A percentile compares a stretch with the other conserved stretches of the same genome.
These are phyloP conservation scores for Crambe crambe DNA, from an alignment of 37 sponge, comb jelly and placozoan species.

Conservation along the genomic window DNA sequence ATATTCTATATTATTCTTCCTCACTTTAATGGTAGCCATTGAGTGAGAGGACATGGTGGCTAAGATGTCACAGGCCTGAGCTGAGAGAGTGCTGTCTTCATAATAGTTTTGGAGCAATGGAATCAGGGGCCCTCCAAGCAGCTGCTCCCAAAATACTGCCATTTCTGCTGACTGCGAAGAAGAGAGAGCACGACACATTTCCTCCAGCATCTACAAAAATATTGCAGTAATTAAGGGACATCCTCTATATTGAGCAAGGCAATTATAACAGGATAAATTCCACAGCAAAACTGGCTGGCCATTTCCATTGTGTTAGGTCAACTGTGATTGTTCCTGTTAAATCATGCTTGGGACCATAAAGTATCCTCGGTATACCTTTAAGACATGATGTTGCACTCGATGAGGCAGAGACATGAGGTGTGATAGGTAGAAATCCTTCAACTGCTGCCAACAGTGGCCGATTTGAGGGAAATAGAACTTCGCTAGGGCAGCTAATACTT, in stretches of 20 bases:
- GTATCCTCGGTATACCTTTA: too few species aligned
- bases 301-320: too few species aligned
- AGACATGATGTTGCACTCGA: slow-evolving; percentile 42
- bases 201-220: slow-evolving; percentile 37
- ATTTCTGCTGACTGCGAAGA: background rate
- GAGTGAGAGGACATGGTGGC: slow-evolving; percentile 36
- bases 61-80: slow-evolving; percentile 50
- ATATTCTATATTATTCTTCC: background rate
- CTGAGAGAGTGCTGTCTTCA: background rate
- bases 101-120: slow-evolving; percentile 20
- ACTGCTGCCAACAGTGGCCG: slow-evolving; percentile 13
- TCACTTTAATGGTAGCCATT: slow-evolving; percentile 31
- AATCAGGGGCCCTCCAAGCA: slow-evolving; percentile 46
- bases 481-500: slow-evolving; percentile 45
- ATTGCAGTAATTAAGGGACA: too few species aligned
- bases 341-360: too few species aligned
- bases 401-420: slow-evolving; percentile 8
- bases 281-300: too few species aligned
- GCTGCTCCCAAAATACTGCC: slow-evolving; percentile 40
- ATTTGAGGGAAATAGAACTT: slow-evolving; percentile 49
- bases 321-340: too few species aligned
- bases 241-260: too few species aligned
- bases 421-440: slow-evolving; percentile 32
- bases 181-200: slow-evolving; percentile 30
- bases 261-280: too few species aligned